A percentile compares a stretch with the other conserved stretches of the same genome.
phyloP scores from a whole-genome alignment of 2,888 invertebrate species.

The Heliconius charithonia region DNA sequence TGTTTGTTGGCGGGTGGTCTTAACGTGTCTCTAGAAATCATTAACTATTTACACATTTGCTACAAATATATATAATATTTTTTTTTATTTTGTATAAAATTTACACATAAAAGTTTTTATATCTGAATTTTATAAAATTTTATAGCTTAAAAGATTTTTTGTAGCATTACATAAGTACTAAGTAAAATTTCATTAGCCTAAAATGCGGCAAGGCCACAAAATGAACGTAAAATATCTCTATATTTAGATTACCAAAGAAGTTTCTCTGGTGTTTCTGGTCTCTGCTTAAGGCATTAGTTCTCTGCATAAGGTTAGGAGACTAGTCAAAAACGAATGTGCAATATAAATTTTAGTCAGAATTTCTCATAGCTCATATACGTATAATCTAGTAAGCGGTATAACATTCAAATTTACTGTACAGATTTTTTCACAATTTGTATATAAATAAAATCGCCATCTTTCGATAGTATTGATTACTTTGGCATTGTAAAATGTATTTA shows the following conservation, averaged over 20 bases:
- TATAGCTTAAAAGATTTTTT: neutral
- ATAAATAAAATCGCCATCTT: neutral
- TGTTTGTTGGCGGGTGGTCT: constrained; percentile 40
- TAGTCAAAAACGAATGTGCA: no score
- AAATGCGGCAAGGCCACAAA: neutral
- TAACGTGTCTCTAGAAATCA: constrained; percentile 18
- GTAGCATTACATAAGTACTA: neutral
- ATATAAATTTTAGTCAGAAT: no score
- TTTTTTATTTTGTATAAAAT: constrained; percentile 4
- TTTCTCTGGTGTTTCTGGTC: no score
- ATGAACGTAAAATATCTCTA: neutral
- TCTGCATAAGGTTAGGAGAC: no score
- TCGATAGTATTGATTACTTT: neutral
- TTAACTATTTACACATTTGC: constrained; percentile 7
- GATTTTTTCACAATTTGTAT: neutral
- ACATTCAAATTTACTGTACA: neutral
- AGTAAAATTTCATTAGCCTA: neutral
- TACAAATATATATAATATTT: no score
- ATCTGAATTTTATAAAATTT: neutral
- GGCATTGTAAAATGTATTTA: neutral
- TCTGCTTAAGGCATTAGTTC: no score
- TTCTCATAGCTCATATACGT: no score
- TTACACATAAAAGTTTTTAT: neutral
- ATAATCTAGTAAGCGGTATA: neutral
- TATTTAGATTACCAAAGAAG: neutral